Percentiles rank a stretch among this genome's conserved stretches.
These are phyloP conservation scores for Eumacrocentrus americanus DNA, from an alignment of 2,888 invertebrate genomes.

Conservation along the genomic window DNA sequence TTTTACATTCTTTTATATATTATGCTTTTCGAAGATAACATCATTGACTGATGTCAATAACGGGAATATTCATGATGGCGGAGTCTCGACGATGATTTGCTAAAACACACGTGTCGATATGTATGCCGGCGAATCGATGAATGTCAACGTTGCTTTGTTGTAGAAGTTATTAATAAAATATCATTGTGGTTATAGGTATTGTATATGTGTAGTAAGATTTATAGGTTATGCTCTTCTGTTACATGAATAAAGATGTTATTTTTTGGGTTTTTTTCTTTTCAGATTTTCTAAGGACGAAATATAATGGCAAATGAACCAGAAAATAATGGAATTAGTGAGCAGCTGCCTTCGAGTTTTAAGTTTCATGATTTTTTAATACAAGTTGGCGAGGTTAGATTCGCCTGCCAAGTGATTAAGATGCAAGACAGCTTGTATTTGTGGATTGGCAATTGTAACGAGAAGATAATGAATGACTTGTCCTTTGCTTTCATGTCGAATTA, in stretches of 20 bases:
- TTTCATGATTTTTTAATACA: slow-evolving; percentile 49
- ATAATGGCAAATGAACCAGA: slow-evolving; percentile 4
- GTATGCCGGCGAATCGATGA: background rate
- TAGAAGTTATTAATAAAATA: too few relatives aligned
- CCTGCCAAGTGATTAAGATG: slow-evolving; percentile 56
- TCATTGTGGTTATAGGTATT: too few relatives aligned
- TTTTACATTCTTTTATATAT: too few relatives aligned
- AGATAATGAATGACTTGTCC: slow-evolving; percentile 53
- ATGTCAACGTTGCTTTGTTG: background rate
- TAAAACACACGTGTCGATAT: slow-evolving; percentile 1
- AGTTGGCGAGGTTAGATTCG: slow-evolving; percentile 48
- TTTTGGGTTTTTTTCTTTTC: too few relatives aligned
- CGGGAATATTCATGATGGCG: too few relatives aligned
- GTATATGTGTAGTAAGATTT: too few relatives aligned
- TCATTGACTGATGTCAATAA: slow-evolving; percentile 21
- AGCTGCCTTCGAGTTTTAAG: slow-evolving; percentile 47
- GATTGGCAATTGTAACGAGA: slow-evolving; percentile 52
- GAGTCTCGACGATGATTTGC: slow-evolving; percentile 11
- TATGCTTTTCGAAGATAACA: too few relatives aligned
- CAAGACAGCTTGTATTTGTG: slow-evolving; percentile 57
- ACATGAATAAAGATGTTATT: too few relatives aligned
- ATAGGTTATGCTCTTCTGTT: too few relatives aligned
- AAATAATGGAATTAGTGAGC: slow-evolving; percentile 13
- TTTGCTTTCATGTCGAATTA: slow-evolving; percentile 51
- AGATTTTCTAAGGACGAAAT: background rate